Evolutionary conservation across 2,113 vertebrate genomes (phyloP), one percentile per base, ranked within the genome.

Genomic region (Alexandromys fortis): DNA sequence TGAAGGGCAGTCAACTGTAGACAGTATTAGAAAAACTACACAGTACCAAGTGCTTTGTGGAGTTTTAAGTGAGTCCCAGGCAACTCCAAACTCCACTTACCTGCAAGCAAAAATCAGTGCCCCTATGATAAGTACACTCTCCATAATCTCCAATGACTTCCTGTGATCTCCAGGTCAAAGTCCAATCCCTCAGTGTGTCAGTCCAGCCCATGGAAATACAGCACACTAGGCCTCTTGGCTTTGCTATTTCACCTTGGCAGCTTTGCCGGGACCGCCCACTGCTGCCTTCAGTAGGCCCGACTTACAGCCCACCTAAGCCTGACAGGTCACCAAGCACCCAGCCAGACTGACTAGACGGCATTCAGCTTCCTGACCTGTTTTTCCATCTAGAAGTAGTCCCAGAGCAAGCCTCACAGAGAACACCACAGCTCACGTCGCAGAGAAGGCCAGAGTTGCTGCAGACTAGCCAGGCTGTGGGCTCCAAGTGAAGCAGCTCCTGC

Each of bases 101-200:
- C 1, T 52, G 28, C 73, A 9, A 73, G n/a, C 0, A 0, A n/a
- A 30, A 17, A 33, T 4, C 2, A 4, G 10, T 26, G 26, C 58
- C 14, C 14, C 0, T 0, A 3, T 0, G 52, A 28, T n/a, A 26
- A 28, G 1, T 0, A 2, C 1, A 1, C 21, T n/a, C 67, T 33
- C 47, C 17, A 14, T 49, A 42, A 35, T 28, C 55, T 11, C 14
- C 42, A 45, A 22, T 42, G 76, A 61, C 55, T 78, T 68, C 63
- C 70, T 11, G 24, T 3, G 30, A 67, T 24, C 52, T 58, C 76
- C 33, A 86, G 73, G 17, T 21, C 10, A 1, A 45, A 5, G 65
- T 10, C 68, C 2, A 1, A 5, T 9, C 2, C 92, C 68, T 61
- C 30, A 7, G 88, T 49, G 5, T 3, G 5, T 4, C 2, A 0